Evolutionary conservation across 1,140 invertebrate genomes (phyloP), one percentile per base, ranked within the genome.

Genomic region (Neotoxoptera formosana): DNA sequence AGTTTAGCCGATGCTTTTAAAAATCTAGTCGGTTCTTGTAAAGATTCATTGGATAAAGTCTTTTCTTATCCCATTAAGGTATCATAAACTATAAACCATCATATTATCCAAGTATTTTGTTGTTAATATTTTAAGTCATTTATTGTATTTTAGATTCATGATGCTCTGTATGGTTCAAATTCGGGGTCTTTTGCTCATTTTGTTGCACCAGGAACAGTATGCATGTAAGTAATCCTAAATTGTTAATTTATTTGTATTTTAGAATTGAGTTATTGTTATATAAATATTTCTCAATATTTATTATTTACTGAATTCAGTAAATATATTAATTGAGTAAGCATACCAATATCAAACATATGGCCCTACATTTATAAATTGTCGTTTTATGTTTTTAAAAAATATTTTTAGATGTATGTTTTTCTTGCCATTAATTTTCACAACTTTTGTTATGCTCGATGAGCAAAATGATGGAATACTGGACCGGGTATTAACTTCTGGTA

Each of bases 161-260:
- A 98, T 30, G 98, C 98, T 20, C 97, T 99, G 94, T 99, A 99
- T 95, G 98, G 98, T 93, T 96, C 97, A 45, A 97, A 96, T 94
- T 96, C 97, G 94, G 98, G 98, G 34, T 98, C 97, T 93, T 99
- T 99, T 95, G 98, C 98, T 8, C 97, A 99, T 95, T 99, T 99
- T 95, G 98, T 99, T 94, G 98, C 98, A 47, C 98, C 98, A 76
- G 98, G 98, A 94, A 97, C 99, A 93, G 98, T 99, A 94, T 95
- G 99, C 94, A 98, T 97, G 98, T 98, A 95, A 96, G 96, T 96
- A 60, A 45, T 56, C 14, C 14, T 84, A 45, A 87, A 30, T 51
- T 53, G 30, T 34, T 53, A 3, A 51, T 30, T 67, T 41, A 34
- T 53, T 45, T 25, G 51, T 41, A 86, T 51, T 20, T 25, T 76